Conservation (phyloP, 2,797 vertebrate species). For the Brachyrhaphis roseni region DNA sequence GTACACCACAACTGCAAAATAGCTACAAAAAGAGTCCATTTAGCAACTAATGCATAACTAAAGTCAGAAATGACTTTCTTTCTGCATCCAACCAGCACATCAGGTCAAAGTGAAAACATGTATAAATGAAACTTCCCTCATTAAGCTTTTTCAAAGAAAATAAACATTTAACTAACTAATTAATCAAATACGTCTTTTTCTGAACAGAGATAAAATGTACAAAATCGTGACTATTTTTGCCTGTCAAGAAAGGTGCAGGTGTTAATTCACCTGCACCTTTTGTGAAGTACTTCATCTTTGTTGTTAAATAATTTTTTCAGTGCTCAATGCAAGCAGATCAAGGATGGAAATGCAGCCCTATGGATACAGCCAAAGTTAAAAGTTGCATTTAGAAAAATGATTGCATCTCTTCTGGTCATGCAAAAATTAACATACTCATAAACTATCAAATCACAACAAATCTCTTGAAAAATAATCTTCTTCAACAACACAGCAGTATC, state of each 20-base stretch:
- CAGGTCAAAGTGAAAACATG: not conserved
- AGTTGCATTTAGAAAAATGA: not conserved
- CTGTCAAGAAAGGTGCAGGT: too few relatives aligned
- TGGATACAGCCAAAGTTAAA: not conserved
- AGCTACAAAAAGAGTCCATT: slow-evolving; percentile 66
- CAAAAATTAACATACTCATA: not conserved
- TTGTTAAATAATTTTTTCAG: not conserved
- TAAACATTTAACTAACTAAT: not conserved
- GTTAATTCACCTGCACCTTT: not conserved
- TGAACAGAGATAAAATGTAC: not conserved
- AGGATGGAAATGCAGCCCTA: not conserved
- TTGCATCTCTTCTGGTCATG: not conserved
- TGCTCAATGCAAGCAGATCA: not conserved
- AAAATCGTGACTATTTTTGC: not conserved
- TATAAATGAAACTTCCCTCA: not conserved
- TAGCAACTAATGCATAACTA: not conserved
- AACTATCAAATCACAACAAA: not conserved
- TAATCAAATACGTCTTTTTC: not conserved
- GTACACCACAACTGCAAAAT: slow-evolving; percentile 88
- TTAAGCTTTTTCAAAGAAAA: not conserved
- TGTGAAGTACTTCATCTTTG: not conserved
- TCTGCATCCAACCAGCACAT: not conserved
- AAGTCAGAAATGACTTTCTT: not conserved
- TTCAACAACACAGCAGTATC: not conserved
- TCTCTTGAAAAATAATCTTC: not conserved